Evolutionary conservation across 2,113 vertebrate species (phyloP).

Genomic region (Nesospiza acunhae): DNA sequence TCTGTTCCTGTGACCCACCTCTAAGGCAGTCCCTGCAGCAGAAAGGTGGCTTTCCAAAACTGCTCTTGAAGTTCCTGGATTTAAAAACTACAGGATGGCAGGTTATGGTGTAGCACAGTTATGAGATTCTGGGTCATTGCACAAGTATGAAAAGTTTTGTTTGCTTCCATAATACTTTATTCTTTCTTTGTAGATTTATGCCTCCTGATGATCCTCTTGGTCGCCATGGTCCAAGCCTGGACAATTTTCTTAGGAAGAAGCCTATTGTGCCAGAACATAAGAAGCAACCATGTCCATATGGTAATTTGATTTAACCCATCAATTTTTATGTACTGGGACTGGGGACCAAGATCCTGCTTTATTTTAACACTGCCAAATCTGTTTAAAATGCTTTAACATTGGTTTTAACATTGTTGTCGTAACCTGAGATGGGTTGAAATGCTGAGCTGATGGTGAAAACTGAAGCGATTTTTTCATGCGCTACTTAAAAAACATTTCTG

Average conservation of each 20-base stretch:
- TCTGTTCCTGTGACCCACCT: neutral
- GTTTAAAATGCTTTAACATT: neutral
- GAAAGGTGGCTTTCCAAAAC: neutral
- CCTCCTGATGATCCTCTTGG: conserved; percentile 96
- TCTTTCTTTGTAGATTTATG: conserved; percentile 86
- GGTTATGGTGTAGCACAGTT: neutral
- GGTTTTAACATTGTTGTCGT: neutral
- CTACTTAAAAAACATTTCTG: neutral
- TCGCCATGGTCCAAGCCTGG: conserved; percentile 93
- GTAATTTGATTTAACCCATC: conserved; percentile 71
- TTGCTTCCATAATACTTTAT: neutral
- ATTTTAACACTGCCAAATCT: neutral
- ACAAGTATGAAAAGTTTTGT: neutral
- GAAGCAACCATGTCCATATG: conserved; percentile 97
- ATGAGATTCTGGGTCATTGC: neutral
- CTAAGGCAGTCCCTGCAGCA: neutral
- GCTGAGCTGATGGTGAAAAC: neutral
- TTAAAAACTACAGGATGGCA: neutral
- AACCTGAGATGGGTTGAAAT: neutral
- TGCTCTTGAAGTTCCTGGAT: neutral
- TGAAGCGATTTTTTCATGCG: neutral
- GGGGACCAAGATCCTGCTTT: neutral
- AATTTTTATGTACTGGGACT: neutral
- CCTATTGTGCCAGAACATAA: conserved; percentile 94
- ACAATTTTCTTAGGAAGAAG: conserved; percentile 96